These are phyloP conservation scores for Bombus polaris DNA, from an alignment of 1,140 invertebrate species.

Conservation along the genomic window DNA sequence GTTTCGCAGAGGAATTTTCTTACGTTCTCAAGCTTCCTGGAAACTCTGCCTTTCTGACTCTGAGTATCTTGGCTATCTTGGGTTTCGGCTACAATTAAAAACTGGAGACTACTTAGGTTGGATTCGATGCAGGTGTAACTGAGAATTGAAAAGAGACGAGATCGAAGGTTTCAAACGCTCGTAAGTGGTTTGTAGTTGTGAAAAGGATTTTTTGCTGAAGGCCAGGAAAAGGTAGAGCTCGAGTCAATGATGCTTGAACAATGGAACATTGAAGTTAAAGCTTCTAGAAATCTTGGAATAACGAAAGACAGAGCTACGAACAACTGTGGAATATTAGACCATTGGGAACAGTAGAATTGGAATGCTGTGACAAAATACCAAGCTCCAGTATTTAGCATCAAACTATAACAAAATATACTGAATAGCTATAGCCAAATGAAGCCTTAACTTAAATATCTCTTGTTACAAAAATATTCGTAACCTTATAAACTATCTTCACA, in stretches of 20 bases:
- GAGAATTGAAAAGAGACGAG: not conserved
- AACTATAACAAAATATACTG: too few relatives aligned
- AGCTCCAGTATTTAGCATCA: too few relatives aligned
- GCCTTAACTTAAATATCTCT: too few relatives aligned
- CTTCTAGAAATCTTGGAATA: not conserved
- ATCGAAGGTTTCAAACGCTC: not conserved
- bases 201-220: too few relatives aligned
- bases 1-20: too few relatives aligned
- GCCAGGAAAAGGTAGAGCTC: too few relatives aligned
- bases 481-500: not conserved
- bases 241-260: too few relatives aligned
- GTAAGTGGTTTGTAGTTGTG: not conserved
- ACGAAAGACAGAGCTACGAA: not conserved
- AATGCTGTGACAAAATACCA: too few relatives aligned
- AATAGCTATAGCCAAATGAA: too few relatives aligned
- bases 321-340: too few relatives aligned
- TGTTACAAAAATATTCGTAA: not conserved
- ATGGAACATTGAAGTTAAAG: too few relatives aligned
- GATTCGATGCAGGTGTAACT: not conserved
- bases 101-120: accelerated
- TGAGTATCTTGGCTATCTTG: not conserved
- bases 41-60: not conserved
- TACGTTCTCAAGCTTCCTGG: not conserved
- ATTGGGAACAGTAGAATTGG: not conserved
- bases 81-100: not conserved